Evolutionary conservation across 2,113 vertebrate species (phyloP), one percentile per base, ranked within the genome.

Genomic region (Megalops atlanticus): DNA sequence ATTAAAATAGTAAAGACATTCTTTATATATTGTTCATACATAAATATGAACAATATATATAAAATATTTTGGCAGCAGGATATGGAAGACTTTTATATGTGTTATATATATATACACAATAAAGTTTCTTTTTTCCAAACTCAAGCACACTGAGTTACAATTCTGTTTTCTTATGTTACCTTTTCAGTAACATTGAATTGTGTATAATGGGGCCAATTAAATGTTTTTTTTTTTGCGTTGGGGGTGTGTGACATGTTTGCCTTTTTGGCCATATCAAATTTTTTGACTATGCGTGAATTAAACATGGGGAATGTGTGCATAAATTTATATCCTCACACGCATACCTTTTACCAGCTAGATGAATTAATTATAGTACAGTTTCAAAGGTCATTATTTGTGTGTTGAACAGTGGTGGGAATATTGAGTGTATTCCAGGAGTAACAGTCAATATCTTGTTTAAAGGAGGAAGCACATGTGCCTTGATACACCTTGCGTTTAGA

Each of bases 81-180:
- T 79, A 43, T 79, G 52, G 64, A 68, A 73, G 58, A 78, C 27
- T 74, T 54, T 90, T 90, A 91, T 90, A 90, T 91, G 88, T 93
- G 89, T n/a, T n/a, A 92, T 91, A 87, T 38, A 52, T 21, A 64
- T 58, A 54, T 74, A 79, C 69, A 72, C 76, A 39, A 76, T 69
- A 24, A 78, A 54, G 49, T 76, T 43, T 76, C 49, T 72, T 77
- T 52, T 58, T 82, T 82, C 47, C 80, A 81, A 77, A 40, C 75
- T 52, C 45, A 40, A 45, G 81, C 81, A 58, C 43, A 82, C 40
- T 7, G n/a, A 45, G 77, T 18, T 18, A 73, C 24, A 77, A 10
- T 71, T 69, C 31, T 10, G n/a, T 58, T 83, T 76, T 76, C 35
- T 71, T 54, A 54, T 76, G 10, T 74, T 43, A 81, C 47, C 36